Evolutionary conservation across 2,797 vertebrate species (phyloP).

Genomic region (Muraenolepis orangiensis): DNA sequence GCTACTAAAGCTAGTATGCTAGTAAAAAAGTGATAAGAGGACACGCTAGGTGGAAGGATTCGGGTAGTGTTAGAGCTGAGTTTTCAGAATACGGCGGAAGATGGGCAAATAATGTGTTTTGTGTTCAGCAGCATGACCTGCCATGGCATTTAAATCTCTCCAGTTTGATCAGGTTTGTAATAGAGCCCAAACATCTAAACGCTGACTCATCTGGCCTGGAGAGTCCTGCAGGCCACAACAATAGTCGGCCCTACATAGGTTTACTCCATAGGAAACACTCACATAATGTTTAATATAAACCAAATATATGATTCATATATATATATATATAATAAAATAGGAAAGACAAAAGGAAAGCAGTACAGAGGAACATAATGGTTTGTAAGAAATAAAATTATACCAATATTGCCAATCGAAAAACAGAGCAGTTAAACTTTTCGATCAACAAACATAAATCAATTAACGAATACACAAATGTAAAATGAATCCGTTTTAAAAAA

Average conservation of each 20-base stretch:
- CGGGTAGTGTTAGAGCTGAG: too few relatives aligned
- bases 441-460: not conserved
- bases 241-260: not conserved
- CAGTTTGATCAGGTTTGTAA: conserved; percentile 14
- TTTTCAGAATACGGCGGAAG: too few relatives aligned
- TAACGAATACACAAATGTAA: too few relatives aligned
- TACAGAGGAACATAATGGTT: not conserved
- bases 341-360: not conserved
- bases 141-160: not conserved
- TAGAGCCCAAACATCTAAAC: not conserved
- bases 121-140: not conserved
- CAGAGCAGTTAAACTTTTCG: not conserved
- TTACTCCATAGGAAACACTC: too few relatives aligned
- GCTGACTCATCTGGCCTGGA: not conserved
- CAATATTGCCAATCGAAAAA: not conserved
- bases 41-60: too few relatives aligned
- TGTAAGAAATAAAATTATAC: not conserved
- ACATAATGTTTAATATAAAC: too few relatives aligned
- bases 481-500: too few relatives aligned
- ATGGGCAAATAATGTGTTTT: not conserved
- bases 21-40: too few relatives aligned
- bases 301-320: too few relatives aligned
- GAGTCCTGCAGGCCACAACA: too few relatives aligned
- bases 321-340: too few relatives aligned
- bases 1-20: too few relatives aligned